Percentiles rank a stretch among this genome's conserved stretches.
Evolutionary conservation across 2,888 invertebrate species (phyloP).

Genomic region (Ophonus ardosiacus): DNA sequence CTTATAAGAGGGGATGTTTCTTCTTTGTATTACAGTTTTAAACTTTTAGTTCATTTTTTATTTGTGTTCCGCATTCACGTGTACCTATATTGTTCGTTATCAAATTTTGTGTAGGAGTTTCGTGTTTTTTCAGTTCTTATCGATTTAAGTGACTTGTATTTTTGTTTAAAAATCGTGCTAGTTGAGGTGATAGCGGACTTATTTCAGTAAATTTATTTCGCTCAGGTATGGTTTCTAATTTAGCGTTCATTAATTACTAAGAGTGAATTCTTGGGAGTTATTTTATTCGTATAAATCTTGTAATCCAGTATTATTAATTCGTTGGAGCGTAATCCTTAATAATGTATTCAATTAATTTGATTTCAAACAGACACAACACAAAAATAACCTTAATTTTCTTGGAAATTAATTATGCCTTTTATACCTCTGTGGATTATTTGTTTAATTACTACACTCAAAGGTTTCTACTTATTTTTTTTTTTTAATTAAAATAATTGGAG

Average conservation of each 20-base stretch:
- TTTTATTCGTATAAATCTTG: conserved; percentile 1
- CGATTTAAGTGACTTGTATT: background rate
- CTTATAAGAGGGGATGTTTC: background rate
- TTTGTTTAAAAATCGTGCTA: background rate
- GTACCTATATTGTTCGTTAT: background rate
- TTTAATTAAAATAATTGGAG: background rate
- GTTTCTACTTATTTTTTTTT: background rate
- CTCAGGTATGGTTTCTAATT: background rate
- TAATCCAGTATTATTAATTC: conserved; percentile 18
- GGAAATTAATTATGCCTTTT: background rate
- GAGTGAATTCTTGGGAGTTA: background rate
- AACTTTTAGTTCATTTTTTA: background rate
- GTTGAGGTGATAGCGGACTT: background rate
- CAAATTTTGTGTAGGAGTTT: background rate
- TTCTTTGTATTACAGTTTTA: background rate
- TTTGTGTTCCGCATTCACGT: background rate
- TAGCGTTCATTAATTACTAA: conserved; percentile 1
- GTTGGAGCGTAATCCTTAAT: conserved; percentile 1
- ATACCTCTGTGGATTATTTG: background rate
- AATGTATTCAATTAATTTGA: conserved; percentile 10
- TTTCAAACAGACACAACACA: conserved; percentile 2
- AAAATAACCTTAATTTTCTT: background rate
- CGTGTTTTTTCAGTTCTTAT: conserved; percentile 11
- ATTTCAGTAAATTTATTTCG: background rate
- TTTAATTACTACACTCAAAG: background rate